Base-by-base conservation (phyloP, 2,888 invertebrate genomes). In the Spisula solida region DNA sequence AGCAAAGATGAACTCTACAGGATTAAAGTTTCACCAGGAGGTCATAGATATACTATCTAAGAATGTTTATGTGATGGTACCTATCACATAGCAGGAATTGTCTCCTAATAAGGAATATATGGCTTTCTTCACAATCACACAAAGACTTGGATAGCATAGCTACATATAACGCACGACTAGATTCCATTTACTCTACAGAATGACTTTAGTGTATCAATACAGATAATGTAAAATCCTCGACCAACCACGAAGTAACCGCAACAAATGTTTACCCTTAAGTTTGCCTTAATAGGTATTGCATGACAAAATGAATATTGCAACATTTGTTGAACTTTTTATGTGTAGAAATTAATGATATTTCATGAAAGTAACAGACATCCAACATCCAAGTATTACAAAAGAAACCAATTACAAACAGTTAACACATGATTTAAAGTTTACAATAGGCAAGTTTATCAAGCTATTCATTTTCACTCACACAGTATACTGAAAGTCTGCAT, bases 221-320 rank as follows among this genome's bases (percentile, higher is more conserved):
- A 12, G 10, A 66, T 1, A 5, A 66, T 25, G 60, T 25, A 25
- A 25, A 25, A n/a, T 25, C n/a, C 1, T 66, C 25, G 25, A 25
- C 8, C 10, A 10, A 66, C 25, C n/a, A 66, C 25, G n/a, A 66
- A n/a, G 8, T n/a, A n/a, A 20, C n/a, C 10, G 10, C 4, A 25
- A 66, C 25, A n/a, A 66, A 66, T 25, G n/a, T 66, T 66, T 66
- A 66, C 60, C 25, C 25, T 25, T 25, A 66, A 25, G 25, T 66
- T 66, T 66, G 60, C 60, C 60, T 51, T 14, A 51, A 66, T 25
- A 66, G n/a, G 60, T 66, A 25, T 41, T 41, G 41, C 25, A 66
- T 66, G n/a, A 25, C 25, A 20, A 25, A 75, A 75, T 75, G 31
- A 75, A 75, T 75, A 75, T 75, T 75, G 75, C 75, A 75, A 31